Evolutionary conservation across 2,888 invertebrate species (phyloP).

Genomic region (Carcina quercana): DNA sequence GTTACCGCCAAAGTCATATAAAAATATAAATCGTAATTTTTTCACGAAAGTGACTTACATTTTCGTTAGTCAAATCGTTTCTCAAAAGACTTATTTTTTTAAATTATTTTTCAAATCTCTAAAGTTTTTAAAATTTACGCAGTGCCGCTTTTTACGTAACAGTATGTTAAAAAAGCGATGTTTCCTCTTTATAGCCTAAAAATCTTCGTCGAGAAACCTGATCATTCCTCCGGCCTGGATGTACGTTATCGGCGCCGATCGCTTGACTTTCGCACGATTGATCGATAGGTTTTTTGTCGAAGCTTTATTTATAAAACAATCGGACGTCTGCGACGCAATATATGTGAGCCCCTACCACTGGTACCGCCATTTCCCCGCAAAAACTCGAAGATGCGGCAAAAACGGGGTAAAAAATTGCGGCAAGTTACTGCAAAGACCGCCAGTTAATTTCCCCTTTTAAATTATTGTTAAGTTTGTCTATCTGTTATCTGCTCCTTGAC

Average conservation of each 20-base stretch:
- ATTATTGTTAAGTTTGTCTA: conserved; percentile 9
- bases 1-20: no score
- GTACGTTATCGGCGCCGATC: conserved; percentile 53
- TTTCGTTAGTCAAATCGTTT: no score
- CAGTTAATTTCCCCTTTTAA: conserved; percentile 22
- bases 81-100: no score
- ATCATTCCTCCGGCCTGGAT: conserved; percentile 21
- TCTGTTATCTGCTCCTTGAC: conserved; percentile 7
- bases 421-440: conserved; percentile 19
- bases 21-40: no score
- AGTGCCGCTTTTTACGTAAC: no score
- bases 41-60: no score
- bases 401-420: conserved; percentile 20
- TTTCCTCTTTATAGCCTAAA: no score
- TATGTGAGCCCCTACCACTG: conserved; percentile 61
- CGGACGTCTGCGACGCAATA: conserved; percentile 60
- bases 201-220: no score
- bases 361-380: conserved; percentile 33
- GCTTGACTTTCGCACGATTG: conserved; percentile 71
- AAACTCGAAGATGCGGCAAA: conserved; percentile 27
- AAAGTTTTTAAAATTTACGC: no score
- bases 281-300: conserved; percentile 72
- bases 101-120: no score
- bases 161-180: no score
- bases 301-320: conserved; percentile 73